phyloP scores from a whole-genome alignment of 2,113 vertebrate species.

The Myodes glareolus region DNA sequence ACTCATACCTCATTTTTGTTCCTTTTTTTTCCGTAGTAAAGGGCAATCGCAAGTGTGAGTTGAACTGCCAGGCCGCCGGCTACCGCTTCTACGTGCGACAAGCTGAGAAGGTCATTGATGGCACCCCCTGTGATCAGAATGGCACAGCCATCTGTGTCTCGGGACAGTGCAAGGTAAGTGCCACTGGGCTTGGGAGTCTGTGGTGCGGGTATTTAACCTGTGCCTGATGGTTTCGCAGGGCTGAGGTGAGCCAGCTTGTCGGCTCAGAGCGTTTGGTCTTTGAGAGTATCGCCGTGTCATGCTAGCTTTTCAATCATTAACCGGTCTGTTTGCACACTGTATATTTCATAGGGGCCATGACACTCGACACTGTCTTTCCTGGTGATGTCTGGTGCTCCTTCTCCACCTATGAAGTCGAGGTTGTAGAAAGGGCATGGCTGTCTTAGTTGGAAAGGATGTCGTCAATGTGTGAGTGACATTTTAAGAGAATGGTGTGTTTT shows the following conservation, averaged over 20 bases:
- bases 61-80: slow-evolving; percentile 94
- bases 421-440: not conserved
- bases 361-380: not conserved
- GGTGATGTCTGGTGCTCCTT: not conserved
- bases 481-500: not conserved
- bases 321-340: not conserved
- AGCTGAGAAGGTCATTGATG: slow-evolving; percentile 92
- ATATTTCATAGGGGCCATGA: not conserved
- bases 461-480: not conserved
- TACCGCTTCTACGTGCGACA: slow-evolving; percentile 96
- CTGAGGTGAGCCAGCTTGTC: not conserved
- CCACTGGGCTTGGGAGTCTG: not conserved
- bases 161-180: slow-evolving; percentile 93
- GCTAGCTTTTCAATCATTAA: not conserved
- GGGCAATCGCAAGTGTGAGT: slow-evolving; percentile 91
- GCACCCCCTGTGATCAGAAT: slow-evolving; percentile 93
- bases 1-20: not conserved
- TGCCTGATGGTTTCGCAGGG: not conserved
- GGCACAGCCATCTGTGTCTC: slow-evolving; percentile 92
- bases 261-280: not conserved
- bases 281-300: accelerated
- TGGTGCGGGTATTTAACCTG: accelerated
- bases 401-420: not conserved
- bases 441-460: not conserved
- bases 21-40: slow-evolving; percentile 83